Conservation (phyloP, 2,888 invertebrate species). For the Rotaria socialis region DNA sequence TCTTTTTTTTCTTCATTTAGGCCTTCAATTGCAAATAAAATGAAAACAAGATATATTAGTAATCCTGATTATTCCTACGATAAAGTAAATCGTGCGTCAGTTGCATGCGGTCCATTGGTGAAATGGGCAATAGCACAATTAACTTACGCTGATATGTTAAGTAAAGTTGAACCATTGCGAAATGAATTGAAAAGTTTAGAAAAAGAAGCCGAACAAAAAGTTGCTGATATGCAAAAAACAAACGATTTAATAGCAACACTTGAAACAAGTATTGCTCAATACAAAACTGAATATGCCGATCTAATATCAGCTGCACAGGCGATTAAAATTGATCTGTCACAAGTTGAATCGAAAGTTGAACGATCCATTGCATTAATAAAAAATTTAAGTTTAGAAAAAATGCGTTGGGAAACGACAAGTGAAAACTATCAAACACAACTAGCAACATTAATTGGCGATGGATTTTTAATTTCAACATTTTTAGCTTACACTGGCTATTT, state of each 20-base stretch:
- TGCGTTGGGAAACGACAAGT: constrained; percentile 93
- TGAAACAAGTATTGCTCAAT: constrained; percentile 88
- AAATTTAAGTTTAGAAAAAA: constrained; percentile 88
- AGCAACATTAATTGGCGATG: constrained; percentile 91
- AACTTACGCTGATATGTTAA: constrained; percentile 96
- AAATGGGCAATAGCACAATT: constrained; percentile 99
- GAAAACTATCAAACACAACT: constrained; percentile 98
- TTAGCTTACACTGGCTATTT: constrained; percentile 86
- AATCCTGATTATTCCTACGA: constrained; percentile 99
- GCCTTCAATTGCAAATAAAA: constrained; percentile 86
- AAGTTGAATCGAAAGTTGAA: constrained; percentile 96
- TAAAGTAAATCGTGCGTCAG: constrained; percentile 88
- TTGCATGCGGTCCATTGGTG: constrained; percentile 98
- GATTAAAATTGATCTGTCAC: constrained; percentile 91
- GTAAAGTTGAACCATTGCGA: constrained; percentile 90
- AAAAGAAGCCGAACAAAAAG: constrained; percentile 83
- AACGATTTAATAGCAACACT: constrained; percentile 77
- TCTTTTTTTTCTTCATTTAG: constrained; percentile 65
- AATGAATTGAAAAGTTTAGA: constrained; percentile 86
- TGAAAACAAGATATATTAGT: constrained; percentile 86
- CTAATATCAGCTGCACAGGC: constrained; percentile 97
- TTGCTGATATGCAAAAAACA: constrained; percentile 83
- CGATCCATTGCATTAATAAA: constrained; percentile 89
- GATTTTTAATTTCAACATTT: constrained; percentile 89
- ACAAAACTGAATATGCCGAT: constrained; percentile 98